Base-by-base conservation (phyloP, 2,797 vertebrate species). In the Spheniscus humboldti region DNA sequence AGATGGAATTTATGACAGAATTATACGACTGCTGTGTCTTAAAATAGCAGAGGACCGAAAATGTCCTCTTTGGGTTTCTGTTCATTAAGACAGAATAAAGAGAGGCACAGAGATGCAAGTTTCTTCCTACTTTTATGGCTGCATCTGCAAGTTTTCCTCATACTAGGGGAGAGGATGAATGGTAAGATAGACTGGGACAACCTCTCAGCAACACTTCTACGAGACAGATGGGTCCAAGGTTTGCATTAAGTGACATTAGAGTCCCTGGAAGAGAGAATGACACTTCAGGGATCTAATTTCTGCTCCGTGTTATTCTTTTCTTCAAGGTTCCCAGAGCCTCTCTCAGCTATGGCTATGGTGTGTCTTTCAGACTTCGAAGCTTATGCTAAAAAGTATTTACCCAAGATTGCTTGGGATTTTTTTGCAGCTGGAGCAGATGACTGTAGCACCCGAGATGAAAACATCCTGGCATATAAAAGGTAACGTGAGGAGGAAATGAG, bases 341-440 rank as follows among this genome's bases (percentile, higher is more conserved):
- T 72, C 50, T 98, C 80, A 23, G 98, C 98, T 94, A 99, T 99
- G 99, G 78, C 98, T 52, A 98, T 99, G 98, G 98, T 99, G 31
- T 99, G 99, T 95, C 96, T 99, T 92, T 98, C 98, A 22, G 99
- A 99, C 96, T 99, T 99, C 7, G 98, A 99, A 97, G 98, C 97
- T 77, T 98, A 98, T 50, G 99, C 99, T 3, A 99, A 98, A 71
- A 98, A 98, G 80, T 98, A 98, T 95, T 98, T 99, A 66, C 98
- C 99, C 53, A 99, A 99, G 96, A 93, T 98, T 50, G 98, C 98
- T 28, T 99, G 99, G 99, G 99, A 99, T 86, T 99, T 98, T 94
- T 99, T 99, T 23, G 98, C 99, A 63, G 98, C 99, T 30, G 99
- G 99, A 94, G 99, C 99, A 4, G 99, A 99, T 5, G 99, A 99